These are phyloP conservation scores for Meteorus cinctellus DNA, from an alignment of 2,888 invertebrate species.

Conservation along the genomic window DNA sequence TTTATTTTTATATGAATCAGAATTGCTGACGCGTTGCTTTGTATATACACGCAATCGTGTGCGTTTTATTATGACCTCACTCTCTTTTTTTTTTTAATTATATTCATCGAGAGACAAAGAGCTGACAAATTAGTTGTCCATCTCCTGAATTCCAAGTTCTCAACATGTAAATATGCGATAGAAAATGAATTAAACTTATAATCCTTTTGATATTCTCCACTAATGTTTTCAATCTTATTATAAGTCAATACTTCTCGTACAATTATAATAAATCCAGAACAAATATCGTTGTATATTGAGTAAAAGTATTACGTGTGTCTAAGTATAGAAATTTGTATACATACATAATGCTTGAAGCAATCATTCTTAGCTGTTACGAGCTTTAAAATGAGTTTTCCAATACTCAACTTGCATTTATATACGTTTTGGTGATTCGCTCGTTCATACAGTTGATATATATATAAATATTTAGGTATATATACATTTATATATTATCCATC, in stretches of 20 bases:
- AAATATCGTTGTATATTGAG: not conserved
- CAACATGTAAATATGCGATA: not conserved
- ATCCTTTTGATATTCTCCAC: not conserved
- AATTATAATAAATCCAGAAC: not conserved
- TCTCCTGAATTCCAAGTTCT: not conserved
- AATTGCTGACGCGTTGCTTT: not conserved
- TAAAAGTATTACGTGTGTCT: not conserved
- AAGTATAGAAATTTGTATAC: not conserved
- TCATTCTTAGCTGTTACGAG: constrained; percentile 63
- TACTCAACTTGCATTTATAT: constrained; percentile 40
- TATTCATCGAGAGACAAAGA: not conserved
- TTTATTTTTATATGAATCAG: not conserved
- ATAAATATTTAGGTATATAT: not conserved
- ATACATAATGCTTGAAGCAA: constrained; percentile 63
- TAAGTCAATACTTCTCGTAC: not conserved
- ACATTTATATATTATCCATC: constrained; percentile 27
- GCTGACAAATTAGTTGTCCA: not conserved
- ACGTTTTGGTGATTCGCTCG: constrained; percentile 3
- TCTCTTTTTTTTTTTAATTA: not conserved
- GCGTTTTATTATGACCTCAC: too few relatives aligned
- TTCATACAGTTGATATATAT: constrained; percentile 12
- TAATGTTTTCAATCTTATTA: not conserved
- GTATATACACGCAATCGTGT: not conserved
- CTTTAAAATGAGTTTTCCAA: constrained; percentile 60
- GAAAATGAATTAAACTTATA: not conserved